These are phyloP conservation scores for Crotophaga sulcirostris DNA, from an alignment of 2,113 vertebrate genomes.

Conservation along the genomic window DNA sequence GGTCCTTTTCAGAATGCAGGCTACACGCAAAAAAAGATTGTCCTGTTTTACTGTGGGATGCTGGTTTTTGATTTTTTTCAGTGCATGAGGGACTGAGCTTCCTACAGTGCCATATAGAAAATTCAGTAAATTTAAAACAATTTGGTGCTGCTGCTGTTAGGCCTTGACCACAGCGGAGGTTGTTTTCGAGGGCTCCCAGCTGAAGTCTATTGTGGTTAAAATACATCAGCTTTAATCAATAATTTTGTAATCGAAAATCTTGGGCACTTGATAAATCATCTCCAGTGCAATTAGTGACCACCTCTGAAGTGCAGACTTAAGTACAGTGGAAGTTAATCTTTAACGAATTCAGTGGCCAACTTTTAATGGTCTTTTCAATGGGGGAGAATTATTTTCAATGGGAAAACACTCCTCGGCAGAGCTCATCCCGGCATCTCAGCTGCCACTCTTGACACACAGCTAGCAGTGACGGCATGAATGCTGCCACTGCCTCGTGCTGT, in stretches of 20 bases:
- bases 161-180: constrained; percentile 31
- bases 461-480: rapidly evolving
- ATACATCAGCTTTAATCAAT: constrained; percentile 76
- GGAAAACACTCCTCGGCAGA: neutral
- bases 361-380: constrained; percentile 80
- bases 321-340: constrained; percentile 63
- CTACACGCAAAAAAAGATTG: neutral
- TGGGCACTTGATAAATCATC: constrained; percentile 77
- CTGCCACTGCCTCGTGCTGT: neutral
- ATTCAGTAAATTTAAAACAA: constrained; percentile 15
- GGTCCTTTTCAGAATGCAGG: neutral
- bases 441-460: neutral
- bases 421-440: neutral
- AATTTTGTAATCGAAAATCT: constrained; percentile 77
- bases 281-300: constrained; percentile 76
- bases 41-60: neutral
- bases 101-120: neutral
- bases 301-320: constrained; percentile 65
- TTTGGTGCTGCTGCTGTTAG: neutral
- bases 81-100: neutral
- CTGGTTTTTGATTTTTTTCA: neutral
- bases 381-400: constrained; percentile 57
- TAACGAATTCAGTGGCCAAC: constrained; percentile 31
- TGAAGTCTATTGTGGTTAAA: constrained; percentile 68
- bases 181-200: constrained; percentile 34